Evolutionary conservation across 2,797 vertebrate genomes (phyloP).

Genomic region (Gobio occitaniae): DNA sequence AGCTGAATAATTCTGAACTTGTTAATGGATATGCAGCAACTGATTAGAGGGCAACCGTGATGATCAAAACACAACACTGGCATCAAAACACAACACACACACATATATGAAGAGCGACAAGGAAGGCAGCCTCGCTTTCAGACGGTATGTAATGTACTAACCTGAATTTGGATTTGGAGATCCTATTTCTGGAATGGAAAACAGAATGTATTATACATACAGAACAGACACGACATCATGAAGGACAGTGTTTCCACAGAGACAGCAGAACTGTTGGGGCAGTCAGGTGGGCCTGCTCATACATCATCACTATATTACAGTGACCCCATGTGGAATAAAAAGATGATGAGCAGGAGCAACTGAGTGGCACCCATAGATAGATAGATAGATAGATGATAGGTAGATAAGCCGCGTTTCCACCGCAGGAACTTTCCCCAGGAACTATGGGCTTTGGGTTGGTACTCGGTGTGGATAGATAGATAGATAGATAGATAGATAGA

Average conservation of each 20-base stretch:
- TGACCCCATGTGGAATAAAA: neutral
- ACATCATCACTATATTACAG: neutral
- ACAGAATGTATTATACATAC: conserved; percentile 88
- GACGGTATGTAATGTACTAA: conserved; percentile 83
- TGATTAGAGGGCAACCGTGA: conserved; percentile 46
- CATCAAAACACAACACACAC: conserved; percentile 49
- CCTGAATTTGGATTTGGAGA: conserved; percentile 99
- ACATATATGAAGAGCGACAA: conserved; percentile 31
- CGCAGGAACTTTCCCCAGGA: no score
- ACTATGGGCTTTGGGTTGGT: no score
- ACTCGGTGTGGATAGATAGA: no score
- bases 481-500: no score
- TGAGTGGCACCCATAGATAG: neutral
- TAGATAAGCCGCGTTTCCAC: no score
- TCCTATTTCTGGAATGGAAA: conserved; percentile 97
- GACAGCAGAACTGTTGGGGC: conserved; percentile 38
- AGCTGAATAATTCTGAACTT: conserved; percentile 31
- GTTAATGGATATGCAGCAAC: conserved; percentile 18
- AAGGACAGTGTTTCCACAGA: conserved; percentile 62
- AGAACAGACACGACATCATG: conserved; percentile 77
- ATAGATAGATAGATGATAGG: neutral
- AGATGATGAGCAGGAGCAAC: conserved; percentile 38
- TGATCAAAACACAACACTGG: conserved; percentile 44
- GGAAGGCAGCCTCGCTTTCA: conserved; percentile 42
- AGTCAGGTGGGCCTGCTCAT: conserved; percentile 47